These are phyloP conservation scores for Oplegnathus fasciatus DNA, from an alignment of 2,113 vertebrate genomes.

Conservation along the genomic window DNA sequence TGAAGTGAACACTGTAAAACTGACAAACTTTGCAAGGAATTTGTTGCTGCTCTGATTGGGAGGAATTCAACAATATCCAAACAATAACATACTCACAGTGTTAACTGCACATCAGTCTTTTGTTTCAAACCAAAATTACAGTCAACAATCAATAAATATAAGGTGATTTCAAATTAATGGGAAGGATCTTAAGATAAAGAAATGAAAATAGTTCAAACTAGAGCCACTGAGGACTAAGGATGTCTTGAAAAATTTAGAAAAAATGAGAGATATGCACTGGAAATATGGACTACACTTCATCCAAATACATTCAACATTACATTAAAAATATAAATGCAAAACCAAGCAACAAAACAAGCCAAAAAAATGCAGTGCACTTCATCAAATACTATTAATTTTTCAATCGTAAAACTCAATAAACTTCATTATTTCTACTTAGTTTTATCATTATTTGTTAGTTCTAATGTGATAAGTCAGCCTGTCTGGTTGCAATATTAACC, in stretches of 20 bases:
- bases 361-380: neutral
- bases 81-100: neutral
- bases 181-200: neutral
- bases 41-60: neutral
- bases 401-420: neutral
- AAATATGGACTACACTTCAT: neutral
- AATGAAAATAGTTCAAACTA: neutral
- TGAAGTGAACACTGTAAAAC: no score
- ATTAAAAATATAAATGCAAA: neutral
- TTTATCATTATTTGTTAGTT: neutral
- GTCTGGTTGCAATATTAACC: neutral
- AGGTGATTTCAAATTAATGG: neutral
- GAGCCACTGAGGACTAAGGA: neutral
- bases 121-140: neutral
- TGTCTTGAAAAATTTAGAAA: no score
- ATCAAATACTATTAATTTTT: neutral
- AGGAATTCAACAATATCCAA: neutral
- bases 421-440: neutral
- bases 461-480: neutral
- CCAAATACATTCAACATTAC: neutral
- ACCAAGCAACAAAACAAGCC: neutral
- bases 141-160: neutral
- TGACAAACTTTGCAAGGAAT: neutral
- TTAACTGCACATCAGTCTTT: neutral
- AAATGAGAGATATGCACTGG: no score